Percentiles rank a stretch among this genome's conserved stretches.
Evolutionary conservation across 2,113 vertebrate species (phyloP).

Genomic region (Ovibos moschatus): DNA sequence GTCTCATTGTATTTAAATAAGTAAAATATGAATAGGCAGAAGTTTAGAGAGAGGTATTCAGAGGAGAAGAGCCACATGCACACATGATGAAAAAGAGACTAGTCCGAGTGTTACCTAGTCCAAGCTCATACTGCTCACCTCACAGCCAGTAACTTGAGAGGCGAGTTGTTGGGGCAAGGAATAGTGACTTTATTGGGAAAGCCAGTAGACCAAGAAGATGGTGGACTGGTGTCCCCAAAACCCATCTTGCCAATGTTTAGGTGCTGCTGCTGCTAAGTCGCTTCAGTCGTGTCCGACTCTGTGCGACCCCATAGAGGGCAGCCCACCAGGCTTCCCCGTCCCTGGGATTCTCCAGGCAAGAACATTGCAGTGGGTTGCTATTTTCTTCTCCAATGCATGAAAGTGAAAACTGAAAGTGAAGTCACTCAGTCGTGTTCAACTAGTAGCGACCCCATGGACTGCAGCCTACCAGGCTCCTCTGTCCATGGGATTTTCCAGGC

Average conservation of each 20-base stretch:
- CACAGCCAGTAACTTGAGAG: not conserved
- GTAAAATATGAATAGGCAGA: not conserved
- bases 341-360: no score
- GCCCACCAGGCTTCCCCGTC: no score
- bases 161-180: not conserved
- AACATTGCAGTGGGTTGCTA: no score
- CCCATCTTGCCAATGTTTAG: not conserved
- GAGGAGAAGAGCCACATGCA: not conserved
- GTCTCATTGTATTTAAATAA: not conserved
- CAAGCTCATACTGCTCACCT: not conserved
- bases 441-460: no score
- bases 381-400: no score
- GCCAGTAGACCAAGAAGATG: not conserved
- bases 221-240: not conserved
- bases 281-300: no score
- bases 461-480: no score
- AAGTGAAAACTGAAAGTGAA: no score
- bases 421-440: no score
- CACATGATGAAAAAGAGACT: not conserved
- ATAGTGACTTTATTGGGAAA: not conserved
- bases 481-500: no score
- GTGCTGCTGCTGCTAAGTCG: not conserved
- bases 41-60: not conserved
- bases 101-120: not conserved
- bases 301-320: no score